phyloP scores from a whole-genome alignment of 2,797 vertebrate genomes.

The Rhinogobio ventralis region DNA sequence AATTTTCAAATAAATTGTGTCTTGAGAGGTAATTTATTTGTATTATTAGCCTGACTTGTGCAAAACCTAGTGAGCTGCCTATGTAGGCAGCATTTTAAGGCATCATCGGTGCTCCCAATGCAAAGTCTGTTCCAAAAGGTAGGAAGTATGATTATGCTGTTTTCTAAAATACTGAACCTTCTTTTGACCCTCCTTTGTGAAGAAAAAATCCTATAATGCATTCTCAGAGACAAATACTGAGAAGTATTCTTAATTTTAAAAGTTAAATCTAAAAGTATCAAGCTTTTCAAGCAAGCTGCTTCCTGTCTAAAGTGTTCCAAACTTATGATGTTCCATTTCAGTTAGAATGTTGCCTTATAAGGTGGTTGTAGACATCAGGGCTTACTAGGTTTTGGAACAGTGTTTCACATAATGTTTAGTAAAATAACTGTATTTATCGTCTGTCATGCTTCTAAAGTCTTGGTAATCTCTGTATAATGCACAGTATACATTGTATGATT shows the following conservation, averaged over 20 bases:
- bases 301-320: background rate
- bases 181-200: background rate
- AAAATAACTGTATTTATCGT: background rate
- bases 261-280: background rate
- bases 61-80: background rate
- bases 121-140: background rate
- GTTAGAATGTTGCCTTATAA: background rate
- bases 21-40: background rate
- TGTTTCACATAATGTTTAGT: background rate
- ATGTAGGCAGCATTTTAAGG: background rate
- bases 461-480: slow-evolving; percentile 19
- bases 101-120: background rate
- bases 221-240: background rate
- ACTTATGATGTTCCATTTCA: background rate
- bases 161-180: background rate
- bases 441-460: background rate
- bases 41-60: background rate
- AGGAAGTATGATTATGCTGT: background rate
- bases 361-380: background rate
- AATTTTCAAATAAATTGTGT: background rate
- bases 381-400: background rate
- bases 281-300: background rate
- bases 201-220: background rate
- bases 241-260: background rate
- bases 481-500: background rate